Base-by-base conservation (phyloP, 2,797 vertebrate genomes). In the Cossypha dichroa region DNA sequence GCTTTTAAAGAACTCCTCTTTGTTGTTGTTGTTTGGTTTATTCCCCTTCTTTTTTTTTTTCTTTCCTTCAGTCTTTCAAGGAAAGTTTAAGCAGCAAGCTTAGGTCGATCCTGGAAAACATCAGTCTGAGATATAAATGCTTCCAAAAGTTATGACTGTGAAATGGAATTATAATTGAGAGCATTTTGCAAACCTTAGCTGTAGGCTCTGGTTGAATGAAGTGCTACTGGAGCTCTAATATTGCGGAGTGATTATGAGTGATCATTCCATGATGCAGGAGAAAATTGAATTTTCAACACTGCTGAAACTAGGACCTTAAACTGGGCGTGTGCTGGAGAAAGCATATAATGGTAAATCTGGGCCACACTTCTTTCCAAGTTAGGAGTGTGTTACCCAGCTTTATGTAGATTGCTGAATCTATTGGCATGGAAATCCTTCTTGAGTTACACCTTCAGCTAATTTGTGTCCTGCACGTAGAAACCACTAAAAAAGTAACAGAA, bases 151-250 rank as follows among this genome's bases (percentile, higher is more conserved):
- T 85, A 74, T 15, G 79, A 45, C 75, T 88, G 66, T 93, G 88
- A 94, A 96, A 93, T 88, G 51, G 66, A 72, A 83, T 91, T 85
- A 64, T 80, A 94, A 91, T 93, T 80, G 92, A 80, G 91, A 81
- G 55, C 68, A 59, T 91, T 92, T 85, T 88, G 82, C 88, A 93
- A 75, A 68, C 49, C 52, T 62, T 43, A 80, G 62, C 84, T 83
- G 54, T 92, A 73, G 87, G 83, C 82, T 85, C 54, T 2, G 4
- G 46, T 11, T 93, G 84, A 81, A 68, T 45, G 78, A 85, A 83
- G 68, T 49, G 78, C 74, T 83, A 7, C 75, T 76, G 2, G 0
- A 46, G 43, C 60, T 83, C 41, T 58, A 20, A 58, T 87, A 90
- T 21, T 83, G 84, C 3, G 0, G 38, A 48, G 38, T 68, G 91